Base-by-base conservation (phyloP, 2,113 vertebrate species). In the Hippocampus comes region DNA sequence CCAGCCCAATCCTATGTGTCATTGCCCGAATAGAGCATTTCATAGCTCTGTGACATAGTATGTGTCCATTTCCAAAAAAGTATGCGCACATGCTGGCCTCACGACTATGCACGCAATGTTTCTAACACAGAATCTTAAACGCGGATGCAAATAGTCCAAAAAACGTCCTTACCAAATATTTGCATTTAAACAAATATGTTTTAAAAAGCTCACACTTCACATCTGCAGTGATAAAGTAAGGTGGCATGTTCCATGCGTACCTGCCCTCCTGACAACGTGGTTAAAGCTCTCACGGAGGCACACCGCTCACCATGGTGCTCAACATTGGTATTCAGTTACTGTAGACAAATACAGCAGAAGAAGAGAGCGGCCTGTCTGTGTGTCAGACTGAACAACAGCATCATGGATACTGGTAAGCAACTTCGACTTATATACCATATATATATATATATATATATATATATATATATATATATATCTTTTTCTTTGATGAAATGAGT, bases 121-220 rank as follows among this genome's bases (percentile, higher is more conserved):
- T 80, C 74, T 84, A 76, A 46, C 20, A 63, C 80, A 73, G 91
- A 91, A 93, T 93, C 91, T 92, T 60, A 79, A 90, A 90, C 86
- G 71, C 64, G 20, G 80, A 93, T 93, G 92, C 91, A 93, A 93
- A 93, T 93, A 75, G 68, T 83, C 59, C 71, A 75, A 92, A 92
- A 92, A 92, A 93, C 90, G 89, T 93, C 90, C 82, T 88, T 81
- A 77, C 84, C 88, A 76, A 79, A 80, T 74, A 93, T 93, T 93
- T 93, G 92, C 92, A 93, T 93, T 89, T 92, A 92, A 91, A 86
- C 92, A 93, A 93, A 93, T 92, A 80, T 84, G 80, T 91, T 89
- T 90, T 90, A 84, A 88, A 89, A 90, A 84, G 79, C 83, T 87
- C 72, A 80, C 83, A 89, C 83, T 81, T 72, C 71, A 82, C 73